Percentiles rank a stretch among this genome's conserved stretches.
Conservation (phyloP, 1,140 invertebrate genomes). For the Brachionus plicatilis region DNA sequence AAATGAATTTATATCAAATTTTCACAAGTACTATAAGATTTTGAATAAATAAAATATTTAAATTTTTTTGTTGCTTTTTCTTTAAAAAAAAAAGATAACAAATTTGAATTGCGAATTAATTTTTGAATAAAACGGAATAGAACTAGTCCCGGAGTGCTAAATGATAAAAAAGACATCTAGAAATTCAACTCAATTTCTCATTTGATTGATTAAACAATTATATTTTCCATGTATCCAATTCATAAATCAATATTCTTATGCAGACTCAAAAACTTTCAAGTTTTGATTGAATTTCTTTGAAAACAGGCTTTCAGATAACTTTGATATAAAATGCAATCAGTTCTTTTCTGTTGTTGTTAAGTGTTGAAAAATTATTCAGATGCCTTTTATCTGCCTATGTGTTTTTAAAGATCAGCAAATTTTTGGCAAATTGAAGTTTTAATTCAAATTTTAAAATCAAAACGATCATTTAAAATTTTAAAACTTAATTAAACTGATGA, state of each 20-base stretch:
- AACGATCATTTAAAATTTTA: too few species aligned
- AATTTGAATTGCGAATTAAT: background rate
- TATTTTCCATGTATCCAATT: background rate
- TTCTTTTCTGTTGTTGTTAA: background rate
- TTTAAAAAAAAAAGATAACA: background rate
- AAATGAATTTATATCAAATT: background rate
- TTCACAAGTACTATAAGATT: background rate
- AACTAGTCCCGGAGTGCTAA: background rate
- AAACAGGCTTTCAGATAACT: background rate
- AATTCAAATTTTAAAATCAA: too few species aligned
- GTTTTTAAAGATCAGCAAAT: background rate
- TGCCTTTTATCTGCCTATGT: background rate
- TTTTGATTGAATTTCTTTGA: background rate
- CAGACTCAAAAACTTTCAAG: background rate
- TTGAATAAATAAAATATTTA: background rate
- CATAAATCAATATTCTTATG: background rate
- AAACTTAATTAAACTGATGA: too few species aligned
- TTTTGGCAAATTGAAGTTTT: too few species aligned
- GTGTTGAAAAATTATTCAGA: background rate
- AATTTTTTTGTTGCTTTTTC: background rate
- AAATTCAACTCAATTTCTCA: background rate
- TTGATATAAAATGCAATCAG: background rate
- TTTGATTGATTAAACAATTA: background rate
- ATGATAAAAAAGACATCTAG: background rate
- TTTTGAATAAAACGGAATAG: background rate